Conservation (phyloP, 2,797 vertebrate species). For the Arrhamphus sclerolepis region DNA sequence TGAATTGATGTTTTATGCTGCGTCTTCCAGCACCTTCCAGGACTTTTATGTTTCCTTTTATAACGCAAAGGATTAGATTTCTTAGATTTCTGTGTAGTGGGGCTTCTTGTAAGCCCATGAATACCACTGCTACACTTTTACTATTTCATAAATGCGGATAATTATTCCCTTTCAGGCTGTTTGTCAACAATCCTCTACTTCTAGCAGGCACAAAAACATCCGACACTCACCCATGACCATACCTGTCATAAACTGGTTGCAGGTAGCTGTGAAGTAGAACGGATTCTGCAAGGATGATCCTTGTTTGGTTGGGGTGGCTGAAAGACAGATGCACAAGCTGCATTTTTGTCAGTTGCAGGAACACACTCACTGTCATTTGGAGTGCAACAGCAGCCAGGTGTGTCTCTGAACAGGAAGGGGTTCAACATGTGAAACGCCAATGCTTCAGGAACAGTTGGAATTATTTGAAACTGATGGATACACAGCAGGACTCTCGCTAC, state of each 20-base stretch:
- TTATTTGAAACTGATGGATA: conserved; percentile 63
- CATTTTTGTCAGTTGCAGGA: conserved; percentile 23
- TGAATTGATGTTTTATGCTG: neutral
- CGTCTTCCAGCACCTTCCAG: conserved; percentile 11
- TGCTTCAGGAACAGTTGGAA: conserved; percentile 53
- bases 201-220: no score
- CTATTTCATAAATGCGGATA: no score
- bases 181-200: no score
- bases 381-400: conserved; percentile 49
- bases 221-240: neutral
- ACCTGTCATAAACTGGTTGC: conserved; percentile 11
- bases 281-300: conserved; percentile 11
- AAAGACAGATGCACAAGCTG: conserved; percentile 16
- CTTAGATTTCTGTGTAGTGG: conserved; percentile 6
- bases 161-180: no score
- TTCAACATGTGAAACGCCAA: conserved; percentile 56
- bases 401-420: conserved; percentile 48
- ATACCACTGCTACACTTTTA: no score
- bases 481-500: conserved; percentile 46
- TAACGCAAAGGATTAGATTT: conserved; percentile 16
- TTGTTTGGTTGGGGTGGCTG: conserved; percentile 1
- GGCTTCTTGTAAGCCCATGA: neutral
- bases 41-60: conserved; percentile 3
- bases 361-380: conserved; percentile 27
- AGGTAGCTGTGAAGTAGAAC: no score